Evolutionary conservation across 2,797 vertebrate species (phyloP), one percentile per base, ranked within the genome.

Genomic region (Chaetodon trifasciatus): DNA sequence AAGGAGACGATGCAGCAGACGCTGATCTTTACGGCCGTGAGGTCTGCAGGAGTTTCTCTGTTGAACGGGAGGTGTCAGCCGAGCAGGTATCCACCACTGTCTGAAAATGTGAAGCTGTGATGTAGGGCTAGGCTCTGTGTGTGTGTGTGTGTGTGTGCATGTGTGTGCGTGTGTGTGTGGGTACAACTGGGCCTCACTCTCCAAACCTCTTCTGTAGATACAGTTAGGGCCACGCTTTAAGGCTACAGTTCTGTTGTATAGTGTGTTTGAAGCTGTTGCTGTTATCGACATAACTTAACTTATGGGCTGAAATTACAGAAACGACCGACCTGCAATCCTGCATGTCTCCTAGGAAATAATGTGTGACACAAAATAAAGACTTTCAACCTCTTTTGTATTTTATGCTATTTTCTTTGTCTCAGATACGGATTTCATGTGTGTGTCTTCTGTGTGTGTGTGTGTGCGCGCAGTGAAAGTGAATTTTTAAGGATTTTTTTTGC

Each of bases 291-390:
- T 90, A 88, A 86, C 68, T 73, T 86, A 87, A 86, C 76, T 83
- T 90, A 85, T 84, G 83, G 89, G 90, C 85, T 92, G 81, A 89
- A 88, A 80, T 81, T 74, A 87, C 56, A 11, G 91, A 88, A 89
- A 88, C 28, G 84, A 87, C 75, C 28, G 92, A 94, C 86, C 91
- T 94, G 93, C 92, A 94, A 79, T 94, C 92, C 90, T 93, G 93
- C 94, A 94, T 95, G 94, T 95, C 94, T 95, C 93, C 89, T 84
- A 81, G 86, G 88, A 91, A 92, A 92, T 72, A 83, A 90, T 76
- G 91, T 94, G 92, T 91, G 89, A 93, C 91, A 83, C 89, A 91
- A 83, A 95, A 95, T 94, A 95, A 95, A 95, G 89, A 93, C 89
- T 86, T 92, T 93, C 81, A 93, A 92, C 88, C 79, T 88, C 74